phyloP scores from a whole-genome alignment of 35 echinoderm and acorn worm species.

The Ophiothrix spiculata region DNA sequence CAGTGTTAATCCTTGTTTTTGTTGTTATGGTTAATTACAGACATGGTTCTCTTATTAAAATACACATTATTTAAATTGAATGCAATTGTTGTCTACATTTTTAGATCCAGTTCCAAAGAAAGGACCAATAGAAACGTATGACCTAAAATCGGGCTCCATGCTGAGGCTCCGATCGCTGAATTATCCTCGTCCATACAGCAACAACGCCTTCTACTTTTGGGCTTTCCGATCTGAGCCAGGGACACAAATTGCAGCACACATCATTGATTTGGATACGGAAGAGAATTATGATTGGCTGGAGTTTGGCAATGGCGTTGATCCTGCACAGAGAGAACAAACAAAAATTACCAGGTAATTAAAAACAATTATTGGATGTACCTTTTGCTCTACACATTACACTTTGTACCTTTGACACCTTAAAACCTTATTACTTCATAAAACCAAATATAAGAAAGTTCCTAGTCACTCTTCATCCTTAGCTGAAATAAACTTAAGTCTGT shows the following conservation, averaged over 20 bases:
- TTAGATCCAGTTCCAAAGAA: slow-evolving; percentile 14
- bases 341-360: slow-evolving; percentile 4
- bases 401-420: too few species aligned
- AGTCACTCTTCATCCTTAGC: too few species aligned
- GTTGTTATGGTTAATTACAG: too few species aligned
- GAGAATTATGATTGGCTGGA: slow-evolving; percentile 42
- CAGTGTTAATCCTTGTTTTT: too few species aligned
- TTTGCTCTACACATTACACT: too few species aligned
- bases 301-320: slow-evolving; percentile 32
- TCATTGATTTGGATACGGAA: slow-evolving; percentile 44
- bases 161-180: slow-evolving; percentile 24
- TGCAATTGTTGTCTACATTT: too few species aligned
- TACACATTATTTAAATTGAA: too few species aligned
- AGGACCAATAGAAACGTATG: background rate
- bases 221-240: slow-evolving; percentile 28
- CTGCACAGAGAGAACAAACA: background rate
- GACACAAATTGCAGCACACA: slow-evolving; percentile 12
- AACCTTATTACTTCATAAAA: too few species aligned
- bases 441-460: too few species aligned
- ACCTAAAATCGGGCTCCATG: slow-evolving; percentile 25
- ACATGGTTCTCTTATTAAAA: too few species aligned
- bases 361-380: too few species aligned
- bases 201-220: slow-evolving; percentile 33
- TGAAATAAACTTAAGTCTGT: too few species aligned
- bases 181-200: slow-evolving; percentile 30